phyloP scores from a whole-genome alignment of 2,797 vertebrate species.

The Enteromius argenteus region DNA sequence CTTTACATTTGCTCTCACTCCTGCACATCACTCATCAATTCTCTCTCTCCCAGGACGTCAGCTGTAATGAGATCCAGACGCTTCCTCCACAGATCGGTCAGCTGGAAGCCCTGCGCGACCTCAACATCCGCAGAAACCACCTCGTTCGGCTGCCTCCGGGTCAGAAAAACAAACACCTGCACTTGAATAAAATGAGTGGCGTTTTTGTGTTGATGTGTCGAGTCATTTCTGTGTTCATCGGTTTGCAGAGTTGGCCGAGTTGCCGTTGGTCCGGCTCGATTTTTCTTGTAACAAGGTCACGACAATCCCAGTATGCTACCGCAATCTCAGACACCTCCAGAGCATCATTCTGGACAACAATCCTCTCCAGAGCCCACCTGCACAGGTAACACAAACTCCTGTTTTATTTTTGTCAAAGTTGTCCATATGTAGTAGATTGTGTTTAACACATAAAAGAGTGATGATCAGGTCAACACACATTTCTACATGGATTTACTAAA shows the following conservation, averaged over 20 bases:
- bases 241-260: conserved; percentile 87
- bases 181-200: not conserved
- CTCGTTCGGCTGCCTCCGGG: conserved; percentile 89
- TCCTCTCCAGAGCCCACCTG: conserved; percentile 92
- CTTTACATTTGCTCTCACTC: not conserved
- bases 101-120: conserved; percentile 89
- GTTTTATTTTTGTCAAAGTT: no score
- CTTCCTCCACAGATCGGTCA: conserved; percentile 90
- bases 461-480: no score
- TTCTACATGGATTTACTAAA: no score
- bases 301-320: conserved; percentile 90
- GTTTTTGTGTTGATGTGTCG: not conserved
- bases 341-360: conserved; percentile 95
- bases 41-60: conserved; percentile 84
- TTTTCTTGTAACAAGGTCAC: conserved; percentile 98
- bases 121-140: conserved; percentile 95
- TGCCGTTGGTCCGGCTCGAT: conserved; percentile 93
- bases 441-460: no score
- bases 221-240: not conserved
- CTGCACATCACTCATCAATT: not conserved
- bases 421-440: no score
- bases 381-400: conserved; percentile 83
- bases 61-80: conserved; percentile 97
- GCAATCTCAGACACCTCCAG: conserved; percentile 90
- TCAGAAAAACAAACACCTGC: conserved; percentile 37